Conservation (phyloP, 2,113 vertebrate species). For the Pleuronectes platessa region DNA sequence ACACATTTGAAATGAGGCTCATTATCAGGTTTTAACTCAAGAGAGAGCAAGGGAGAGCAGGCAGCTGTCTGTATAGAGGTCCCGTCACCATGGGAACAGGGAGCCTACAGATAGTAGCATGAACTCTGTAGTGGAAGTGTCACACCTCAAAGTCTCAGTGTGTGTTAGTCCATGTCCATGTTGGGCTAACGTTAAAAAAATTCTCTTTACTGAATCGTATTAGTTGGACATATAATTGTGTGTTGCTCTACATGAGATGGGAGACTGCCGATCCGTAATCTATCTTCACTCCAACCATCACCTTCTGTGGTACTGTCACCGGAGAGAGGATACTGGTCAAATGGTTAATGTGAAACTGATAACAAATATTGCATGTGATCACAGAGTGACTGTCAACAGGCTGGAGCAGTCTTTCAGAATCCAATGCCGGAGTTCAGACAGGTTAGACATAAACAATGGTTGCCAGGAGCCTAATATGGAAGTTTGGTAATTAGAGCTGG, state of each 20-base stretch:
- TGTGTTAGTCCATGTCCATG: neutral
- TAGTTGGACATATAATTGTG: too few relatives aligned
- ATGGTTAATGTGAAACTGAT: too few relatives aligned
- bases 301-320: neutral
- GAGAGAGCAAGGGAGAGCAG: neutral
- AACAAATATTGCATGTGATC: too few relatives aligned
- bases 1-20: conserved; percentile 2
- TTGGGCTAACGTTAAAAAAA: neutral
- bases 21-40: conserved; percentile 10
- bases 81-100: conserved; percentile 38
- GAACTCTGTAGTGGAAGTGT: neutral
- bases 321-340: too few relatives aligned
- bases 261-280: neutral
- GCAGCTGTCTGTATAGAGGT: neutral
- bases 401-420: too few relatives aligned
- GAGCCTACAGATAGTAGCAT: neutral
- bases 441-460: too few relatives aligned
- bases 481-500: too few relatives aligned
- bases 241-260: too few relatives aligned
- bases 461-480: too few relatives aligned
- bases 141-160: neutral
- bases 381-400: too few relatives aligned
- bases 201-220: too few relatives aligned
- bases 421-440: too few relatives aligned
- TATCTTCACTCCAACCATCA: neutral